Evolutionary conservation across 2,797 vertebrate genomes (phyloP), one percentile per base, ranked within the genome.

Genomic region (Enteromius viviparus): DNA sequence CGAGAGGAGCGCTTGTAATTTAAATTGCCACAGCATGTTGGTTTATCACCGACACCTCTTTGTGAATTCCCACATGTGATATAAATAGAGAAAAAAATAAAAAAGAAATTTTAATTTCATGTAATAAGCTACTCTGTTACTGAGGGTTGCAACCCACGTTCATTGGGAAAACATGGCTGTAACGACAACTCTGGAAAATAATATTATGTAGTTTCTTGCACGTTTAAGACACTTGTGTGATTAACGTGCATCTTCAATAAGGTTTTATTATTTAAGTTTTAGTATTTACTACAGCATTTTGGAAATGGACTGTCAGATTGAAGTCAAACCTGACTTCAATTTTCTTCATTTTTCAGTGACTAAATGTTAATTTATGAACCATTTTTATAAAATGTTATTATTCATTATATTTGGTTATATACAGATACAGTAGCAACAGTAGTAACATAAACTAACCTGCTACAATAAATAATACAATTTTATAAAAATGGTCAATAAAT

Each of bases 11-110:
- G 68, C 49, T 66, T 78, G 58, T 23, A 72, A 76, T 78, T 49
- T 62, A 70, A 83, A 83, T 78, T 51, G 32, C 68, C 42, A 69
- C 42, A 47, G 65, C 9, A 37, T 77, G 66, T 83, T 78, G 65
- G 40, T 83, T 77, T 83, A 69, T 78, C 15, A 51, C 17, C 4
- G 66, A 55, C 29, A 83, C 15, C 42, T 42, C 21, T 60, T 71
- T 62, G 72, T 66, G 23, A 53, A 58, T 68, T 82, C 37, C 72
- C 37, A 60, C 8, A 60, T 69, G 51, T 32, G 1, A 78, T 71
- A 23, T 49, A 37, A 37, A 77, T 26, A 15, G 10, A 47, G n/a
- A 58, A 53, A 47, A 10, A 74, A 49, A 34, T 1, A 14, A 10
- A 32, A 15, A 47, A 51, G 15, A 42, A 14, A 62, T 62, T 32